Base-by-base conservation (phyloP, 2,797 vertebrate species). In the Borostomias antarcticus region DNA sequence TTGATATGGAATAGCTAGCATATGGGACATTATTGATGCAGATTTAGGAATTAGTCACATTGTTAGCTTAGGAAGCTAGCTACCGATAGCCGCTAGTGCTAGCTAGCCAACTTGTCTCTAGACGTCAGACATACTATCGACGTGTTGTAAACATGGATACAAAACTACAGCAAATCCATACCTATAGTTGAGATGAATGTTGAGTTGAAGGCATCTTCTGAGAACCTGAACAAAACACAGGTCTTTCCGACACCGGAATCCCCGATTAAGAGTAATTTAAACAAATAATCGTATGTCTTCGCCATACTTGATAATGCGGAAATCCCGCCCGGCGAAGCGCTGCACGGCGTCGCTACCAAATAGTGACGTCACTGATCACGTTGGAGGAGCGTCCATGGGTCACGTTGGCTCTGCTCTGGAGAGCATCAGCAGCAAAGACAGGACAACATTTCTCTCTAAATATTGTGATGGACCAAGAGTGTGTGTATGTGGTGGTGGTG, bases 251-350 rank as follows among this genome's bases (percentile, higher is more conserved):
- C 96, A 56, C 96, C 96, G 25, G 96, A 97, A 79, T 98, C 96
- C 3, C 96, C 96, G 87, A 98, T 98, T 84, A 98, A 86, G 82
- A 98, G 91, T 89, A 98, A 93, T 94, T 98, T 98, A 89, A 98
- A 98, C 89, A 98, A 90, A 85, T 98, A 98, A 73, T 98, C 96
- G 92, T 98, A 98, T 51, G 96, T 97, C 93, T 98, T 98, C 94
- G 96, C 96, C 96, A 98, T 98, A 88, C 87, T 94, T 87, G 87
- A 85, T 89, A 86, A 86, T 92, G 88, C 90, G 91, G 92, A 93
- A 93, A 92, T 93, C 89, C 90, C 91, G 89, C 91, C 91, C 88
- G 91, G 89, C 73, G 73, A 78, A 80, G 62, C 76, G 67, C 69
- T 33, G 58, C 62, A 23, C 19, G 53, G 50, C 5, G 10, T 3